phyloP scores from a whole-genome alignment of 2,113 vertebrate species.

The Carettochelys insculpta region DNA sequence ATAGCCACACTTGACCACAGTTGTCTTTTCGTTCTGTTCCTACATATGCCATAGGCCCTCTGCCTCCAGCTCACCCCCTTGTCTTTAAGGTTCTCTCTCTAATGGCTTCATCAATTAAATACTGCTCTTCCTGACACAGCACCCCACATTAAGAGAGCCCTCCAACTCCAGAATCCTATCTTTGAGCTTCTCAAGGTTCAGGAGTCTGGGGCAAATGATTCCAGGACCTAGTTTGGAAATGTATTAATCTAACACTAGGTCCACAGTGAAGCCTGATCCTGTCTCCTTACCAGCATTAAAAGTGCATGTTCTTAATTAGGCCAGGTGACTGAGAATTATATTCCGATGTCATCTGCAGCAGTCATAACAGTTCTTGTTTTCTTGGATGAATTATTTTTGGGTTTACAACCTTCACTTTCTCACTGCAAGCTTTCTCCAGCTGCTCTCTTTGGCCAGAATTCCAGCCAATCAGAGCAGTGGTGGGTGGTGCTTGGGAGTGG shows the following conservation, averaged over 20 bases:
- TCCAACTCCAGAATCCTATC: neutral
- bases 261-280: neutral
- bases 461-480: too few relatives aligned
- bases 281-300: slow-evolving; percentile 21
- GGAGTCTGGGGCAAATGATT: neutral
- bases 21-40: neutral
- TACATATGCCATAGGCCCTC: neutral
- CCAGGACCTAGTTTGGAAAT: neutral
- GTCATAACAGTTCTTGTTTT: slow-evolving; percentile 43
- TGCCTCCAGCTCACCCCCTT: neutral
- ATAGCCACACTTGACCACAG: neutral
- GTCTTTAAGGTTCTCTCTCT: neutral
- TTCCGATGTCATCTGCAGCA: slow-evolving; percentile 42
- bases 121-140: neutral
- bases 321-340: slow-evolving; percentile 27
- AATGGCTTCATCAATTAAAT: neutral
- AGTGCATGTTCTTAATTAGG: slow-evolving; percentile 20
- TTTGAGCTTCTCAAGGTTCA: slow-evolving; percentile 11
- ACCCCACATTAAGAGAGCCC: neutral
- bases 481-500: too few relatives aligned
- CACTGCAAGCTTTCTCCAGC: neutral
- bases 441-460: too few relatives aligned
- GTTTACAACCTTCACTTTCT: slow-evolving; percentile 45
- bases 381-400: slow-evolving; percentile 53
- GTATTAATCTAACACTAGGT: neutral